These are phyloP conservation scores for Loxodonta africana DNA, from an alignment of 2,113 vertebrate species.

Conservation along the genomic window DNA sequence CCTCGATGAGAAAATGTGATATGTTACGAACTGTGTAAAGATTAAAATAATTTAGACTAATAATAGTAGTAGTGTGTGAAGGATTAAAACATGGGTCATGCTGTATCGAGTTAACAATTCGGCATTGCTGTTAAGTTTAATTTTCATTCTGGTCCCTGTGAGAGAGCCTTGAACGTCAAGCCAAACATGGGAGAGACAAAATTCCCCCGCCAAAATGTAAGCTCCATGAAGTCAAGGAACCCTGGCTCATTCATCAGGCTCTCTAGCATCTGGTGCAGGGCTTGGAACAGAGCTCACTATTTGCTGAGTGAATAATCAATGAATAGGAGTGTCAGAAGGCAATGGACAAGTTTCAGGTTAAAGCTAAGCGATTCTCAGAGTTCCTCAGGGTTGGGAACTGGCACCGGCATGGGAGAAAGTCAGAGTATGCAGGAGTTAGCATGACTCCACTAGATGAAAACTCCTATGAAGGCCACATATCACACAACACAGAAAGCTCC, in stretches of 20 bases:
- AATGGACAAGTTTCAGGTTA: not conserved
- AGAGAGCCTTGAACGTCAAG: not conserved
- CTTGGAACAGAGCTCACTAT: not conserved
- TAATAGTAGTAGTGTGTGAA: not conserved
- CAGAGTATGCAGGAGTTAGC: not conserved
- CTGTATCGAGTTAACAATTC: not conserved
- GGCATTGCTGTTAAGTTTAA: not conserved
- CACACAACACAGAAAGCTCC: not conserved
- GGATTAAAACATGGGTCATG: not conserved
- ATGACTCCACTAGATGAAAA: not conserved
- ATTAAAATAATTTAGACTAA: not conserved
- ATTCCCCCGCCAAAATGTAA: not conserved
- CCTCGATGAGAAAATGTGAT: not conserved
- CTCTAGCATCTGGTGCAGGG: not conserved
- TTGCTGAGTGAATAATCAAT: not conserved
- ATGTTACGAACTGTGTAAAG: not conserved
- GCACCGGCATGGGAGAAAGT: not conserved
- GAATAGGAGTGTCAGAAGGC: not conserved
- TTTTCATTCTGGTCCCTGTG: conserved; percentile 35
- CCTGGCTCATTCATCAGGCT: not conserved
- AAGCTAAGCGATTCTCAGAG: not conserved
- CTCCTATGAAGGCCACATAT: not conserved
- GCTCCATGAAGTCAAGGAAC: not conserved
- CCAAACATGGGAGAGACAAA: not conserved
- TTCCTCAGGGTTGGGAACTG: not conserved